Percentiles rank a stretch among this genome's conserved stretches.
Conservation (phyloP, 23 tunicate genomes). For the Oikopleura vanhoeffeni region DNA sequence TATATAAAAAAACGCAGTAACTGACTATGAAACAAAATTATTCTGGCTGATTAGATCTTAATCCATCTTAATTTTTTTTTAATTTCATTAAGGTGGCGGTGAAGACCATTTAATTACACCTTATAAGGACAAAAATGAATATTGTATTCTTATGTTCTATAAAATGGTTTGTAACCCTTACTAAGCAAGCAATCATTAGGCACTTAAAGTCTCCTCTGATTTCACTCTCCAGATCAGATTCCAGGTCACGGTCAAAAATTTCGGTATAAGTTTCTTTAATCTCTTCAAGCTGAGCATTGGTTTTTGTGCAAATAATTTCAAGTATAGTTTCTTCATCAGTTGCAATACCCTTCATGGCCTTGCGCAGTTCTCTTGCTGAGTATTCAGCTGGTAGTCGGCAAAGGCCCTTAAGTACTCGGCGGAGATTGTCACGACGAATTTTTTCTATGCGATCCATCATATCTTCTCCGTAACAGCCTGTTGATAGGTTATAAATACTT, state of each 20-base stretch:
- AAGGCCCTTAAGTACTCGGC: neutral
- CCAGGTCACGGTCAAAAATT: slow-evolving; percentile 37
- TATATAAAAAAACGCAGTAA: no score
- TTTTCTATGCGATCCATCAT: slow-evolving; percentile 5
- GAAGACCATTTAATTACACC: no score
- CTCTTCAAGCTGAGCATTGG: slow-evolving; percentile 28
- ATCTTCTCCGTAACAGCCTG: slow-evolving; percentile 32
- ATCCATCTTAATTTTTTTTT: no score
- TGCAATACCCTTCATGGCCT: slow-evolving; percentile 76
- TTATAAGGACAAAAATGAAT: no score
- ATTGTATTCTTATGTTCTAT: no score
- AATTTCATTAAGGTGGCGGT: no score
- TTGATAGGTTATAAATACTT: no score
- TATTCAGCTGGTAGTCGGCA: neutral
- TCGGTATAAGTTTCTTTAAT: slow-evolving; percentile 34
- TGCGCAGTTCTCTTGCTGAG: slow-evolving; percentile 20
- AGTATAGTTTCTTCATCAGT: slow-evolving; percentile 72
- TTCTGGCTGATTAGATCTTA: no score
- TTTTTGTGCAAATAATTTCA: slow-evolving; percentile 78
- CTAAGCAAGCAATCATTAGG: neutral
- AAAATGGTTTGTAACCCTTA: no score
- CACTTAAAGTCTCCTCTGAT: slow-evolving; percentile 43
- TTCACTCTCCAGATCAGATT: slow-evolving; percentile 40
- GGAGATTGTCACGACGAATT: neutral
- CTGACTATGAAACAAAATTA: no score